Base-by-base conservation (phyloP, 2,113 vertebrate genomes). In the Micromys minutus region DNA sequence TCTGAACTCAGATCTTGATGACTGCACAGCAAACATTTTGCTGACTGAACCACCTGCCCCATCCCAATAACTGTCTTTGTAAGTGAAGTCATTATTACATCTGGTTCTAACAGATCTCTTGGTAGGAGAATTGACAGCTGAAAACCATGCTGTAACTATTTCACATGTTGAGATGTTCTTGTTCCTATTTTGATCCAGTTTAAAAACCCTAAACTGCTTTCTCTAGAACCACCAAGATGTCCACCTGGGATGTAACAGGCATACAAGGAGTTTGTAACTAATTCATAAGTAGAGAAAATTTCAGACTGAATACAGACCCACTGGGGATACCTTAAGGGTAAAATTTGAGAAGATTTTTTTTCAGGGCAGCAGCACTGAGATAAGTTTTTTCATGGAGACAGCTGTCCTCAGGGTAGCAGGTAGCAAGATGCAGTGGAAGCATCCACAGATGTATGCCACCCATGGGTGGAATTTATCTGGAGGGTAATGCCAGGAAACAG, bases 81-180 rank as follows among this genome's bases (percentile, higher is more conserved):
- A 91, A 87, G 36, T 42, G 45, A 92, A 95, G 55, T 7, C 36
- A 65, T 69, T 24, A 71, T 52, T 36, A 57, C 31, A 45, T 79
- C 50, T 76, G 36, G 29, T 72, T 71, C 29, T 84, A n/a, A 69
- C 3, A 63, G 47, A 29, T 34, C 92, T 92, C 55, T 16, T 55
- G 57, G 55, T 87, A 96, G 93, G 96, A 94, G 71, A 2, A 1
- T 45, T 96, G 96, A 57, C 88, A 86, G 79, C 69, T 81, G 67
- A 86, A 97, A 83, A 69, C n/a, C 13, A 81, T 45, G 22, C 45
- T 13, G 50, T 3, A 61, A 29, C 34, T 81, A 22, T 6, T 72
- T 22, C 36, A 45, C 29, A 34, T 17, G 19, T 26, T 55, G 24
- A 69, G 69, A 42, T 16, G 5, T 3, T 71, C 57, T 74, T 52